These are phyloP conservation scores for Dromaius novaehollandiae DNA, from an alignment of 2,113 vertebrate genomes.

Conservation along the genomic window DNA sequence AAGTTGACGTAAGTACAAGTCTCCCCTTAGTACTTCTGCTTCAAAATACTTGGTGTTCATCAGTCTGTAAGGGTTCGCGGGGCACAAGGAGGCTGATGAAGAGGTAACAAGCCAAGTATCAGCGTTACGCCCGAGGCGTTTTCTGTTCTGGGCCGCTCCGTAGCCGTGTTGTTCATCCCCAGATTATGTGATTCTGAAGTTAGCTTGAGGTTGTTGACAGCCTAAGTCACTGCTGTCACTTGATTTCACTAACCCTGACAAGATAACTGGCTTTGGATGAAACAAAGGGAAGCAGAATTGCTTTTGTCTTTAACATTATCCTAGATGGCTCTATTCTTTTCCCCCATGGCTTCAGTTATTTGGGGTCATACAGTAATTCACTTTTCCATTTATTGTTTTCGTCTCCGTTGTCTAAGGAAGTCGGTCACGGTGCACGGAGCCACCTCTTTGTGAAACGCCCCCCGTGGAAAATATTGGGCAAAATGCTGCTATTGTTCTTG, in stretches of 20 bases:
- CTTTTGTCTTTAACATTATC: neutral
- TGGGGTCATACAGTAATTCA: neutral
- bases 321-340: neutral
- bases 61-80: accelerated
- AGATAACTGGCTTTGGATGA: neutral
- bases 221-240: neutral
- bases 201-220: neutral
- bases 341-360: neutral
- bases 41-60: neutral
- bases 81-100: neutral
- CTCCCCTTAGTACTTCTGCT: neutral
- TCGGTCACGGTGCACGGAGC: neutral
- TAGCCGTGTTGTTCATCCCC: neutral
- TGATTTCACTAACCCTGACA: neutral
- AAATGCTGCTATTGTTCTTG: neutral
- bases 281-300: neutral
- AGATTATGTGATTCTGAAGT: neutral
- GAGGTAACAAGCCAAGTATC: neutral
- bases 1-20: neutral
- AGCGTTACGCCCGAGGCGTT: neutral
- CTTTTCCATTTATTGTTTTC: neutral
- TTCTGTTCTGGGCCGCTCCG: neutral
- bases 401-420: neutral
- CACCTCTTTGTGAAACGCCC: neutral
- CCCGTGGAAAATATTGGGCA: neutral